These are phyloP conservation scores for Otocyon megalotis DNA, from an alignment of 2,113 vertebrate genomes.

Conservation along the genomic window DNA sequence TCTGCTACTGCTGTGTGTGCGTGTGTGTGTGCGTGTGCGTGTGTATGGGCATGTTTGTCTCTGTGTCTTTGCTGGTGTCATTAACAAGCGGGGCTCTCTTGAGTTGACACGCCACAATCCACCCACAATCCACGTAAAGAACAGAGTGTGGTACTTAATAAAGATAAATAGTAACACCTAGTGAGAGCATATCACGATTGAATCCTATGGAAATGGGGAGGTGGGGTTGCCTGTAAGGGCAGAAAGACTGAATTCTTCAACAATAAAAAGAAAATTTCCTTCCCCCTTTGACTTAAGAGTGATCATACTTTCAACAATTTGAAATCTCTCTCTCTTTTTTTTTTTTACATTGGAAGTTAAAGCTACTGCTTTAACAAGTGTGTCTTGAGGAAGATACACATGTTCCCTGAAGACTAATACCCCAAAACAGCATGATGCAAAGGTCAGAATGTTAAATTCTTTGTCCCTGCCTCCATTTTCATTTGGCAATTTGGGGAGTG, in stretches of 20 bases:
- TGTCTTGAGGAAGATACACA: background rate
- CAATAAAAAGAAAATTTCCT: slow-evolving; percentile 16
- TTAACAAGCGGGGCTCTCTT: slow-evolving; percentile 55
- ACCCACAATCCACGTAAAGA: slow-evolving; percentile 21
- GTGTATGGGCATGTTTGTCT: background rate
- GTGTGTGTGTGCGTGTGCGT: background rate
- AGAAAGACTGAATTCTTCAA: slow-evolving; percentile 62
- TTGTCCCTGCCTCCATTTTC: background rate
- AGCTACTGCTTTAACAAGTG: background rate
- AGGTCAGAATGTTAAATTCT: background rate
- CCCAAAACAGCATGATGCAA: background rate
- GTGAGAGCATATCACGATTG: slow-evolving; percentile 31
- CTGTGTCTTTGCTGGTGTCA: slow-evolving; percentile 55
- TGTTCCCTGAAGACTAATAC: slow-evolving; percentile 11
- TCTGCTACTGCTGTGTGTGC: slow-evolving; percentile 50
- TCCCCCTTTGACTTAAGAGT: slow-evolving; percentile 15
- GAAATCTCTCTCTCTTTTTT: slow-evolving; percentile 39
- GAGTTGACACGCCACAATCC: slow-evolving; percentile 51
- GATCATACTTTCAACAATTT: slow-evolving; percentile 42
- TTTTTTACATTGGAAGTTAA: slow-evolving; percentile 41
- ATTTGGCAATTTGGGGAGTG: background rate
- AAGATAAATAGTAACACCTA: slow-evolving; percentile 62
- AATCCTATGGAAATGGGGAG: background rate
- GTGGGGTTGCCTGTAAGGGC: background rate
- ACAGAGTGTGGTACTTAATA: slow-evolving; percentile 22